phyloP scores from a whole-genome alignment of 1,140 invertebrate genomes.

The Chironomus tepperi region DNA sequence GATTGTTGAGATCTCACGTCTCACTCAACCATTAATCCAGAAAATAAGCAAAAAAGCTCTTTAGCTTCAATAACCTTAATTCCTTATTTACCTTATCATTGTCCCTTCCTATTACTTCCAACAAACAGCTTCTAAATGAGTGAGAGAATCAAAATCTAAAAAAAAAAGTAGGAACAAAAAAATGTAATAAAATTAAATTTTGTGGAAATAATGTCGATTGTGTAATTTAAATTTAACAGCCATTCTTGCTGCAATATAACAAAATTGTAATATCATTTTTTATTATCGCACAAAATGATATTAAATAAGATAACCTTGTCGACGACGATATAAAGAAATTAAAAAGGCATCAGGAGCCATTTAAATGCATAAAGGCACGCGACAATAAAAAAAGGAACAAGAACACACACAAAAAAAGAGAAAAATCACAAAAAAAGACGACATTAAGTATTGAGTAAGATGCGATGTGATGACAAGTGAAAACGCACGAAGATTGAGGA shows the following conservation, averaged over 20 bases:
- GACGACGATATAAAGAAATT: constrained; percentile 19
- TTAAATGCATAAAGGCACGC: constrained; percentile 18
- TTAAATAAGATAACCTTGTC: constrained; percentile 24
- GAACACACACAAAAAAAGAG: neutral
- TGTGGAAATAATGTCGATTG: neutral
- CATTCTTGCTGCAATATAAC: neutral
- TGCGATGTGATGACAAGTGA: neutral
- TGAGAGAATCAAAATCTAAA: too few species aligned
- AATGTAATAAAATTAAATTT: constrained; percentile 23
- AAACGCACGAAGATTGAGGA: neutral
- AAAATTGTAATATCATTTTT: neutral
- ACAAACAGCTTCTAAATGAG: too few species aligned
- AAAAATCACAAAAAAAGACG: too few species aligned
- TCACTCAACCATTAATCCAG: too few species aligned
- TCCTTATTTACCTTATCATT: too few species aligned
- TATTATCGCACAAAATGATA: neutral
- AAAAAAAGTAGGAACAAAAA: neutral
- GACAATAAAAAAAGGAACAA: neutral
- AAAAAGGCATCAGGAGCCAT: constrained; percentile 17
- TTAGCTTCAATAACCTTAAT: too few species aligned
- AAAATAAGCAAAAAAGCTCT: too few species aligned
- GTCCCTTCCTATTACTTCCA: too few species aligned
- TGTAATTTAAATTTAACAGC: constrained; percentile 22
- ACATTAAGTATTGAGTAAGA: neutral
- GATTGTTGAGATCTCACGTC: too few species aligned